Base-by-base conservation (phyloP, 2,888 invertebrate genomes). In the Oscheius sp. region DNA sequence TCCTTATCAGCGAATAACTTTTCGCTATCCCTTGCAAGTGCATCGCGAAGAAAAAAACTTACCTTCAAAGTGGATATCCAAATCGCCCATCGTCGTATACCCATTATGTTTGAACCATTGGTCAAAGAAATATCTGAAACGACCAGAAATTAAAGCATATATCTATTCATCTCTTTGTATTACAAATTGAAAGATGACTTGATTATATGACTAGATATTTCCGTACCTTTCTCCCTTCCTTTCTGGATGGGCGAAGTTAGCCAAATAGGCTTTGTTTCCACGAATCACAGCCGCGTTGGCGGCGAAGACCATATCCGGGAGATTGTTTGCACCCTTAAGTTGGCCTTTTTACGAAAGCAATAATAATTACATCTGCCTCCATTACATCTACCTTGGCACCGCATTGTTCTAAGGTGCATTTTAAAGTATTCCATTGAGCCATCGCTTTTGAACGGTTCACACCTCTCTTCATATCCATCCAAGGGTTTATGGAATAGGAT, bases 241-340 rank as follows among this genome's bases (percentile, higher is more conserved):
- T 67, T 85, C 84, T 24, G 78, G 78, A 59, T 84, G 78, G 4
- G 76, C 74, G 51, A 85, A 85, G 62, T 84, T 82, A n/a, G 85
- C 78, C 17, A 85, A 57, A 65, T 83, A 86, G 5, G 84, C 84
- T 50, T 71, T 72, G 54, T 80, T 81, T 41, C 80, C 80, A n/a
- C 78, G 73, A 20, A 85, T 73, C 17, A 83, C 79, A 17, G 82
- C 85, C 6, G 85, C 85, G 66, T 85, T 85, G 2, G 85, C 85
- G 9, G 83, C 72, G 62, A 85, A 85, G 30, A 86, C 85, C 72
- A 85, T 76, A 67, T 85, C 85, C 4, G 85, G 85, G 32, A 79
- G 80, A 51, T 78, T 72, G 59, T 78, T 78, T 20, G 83, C 82
- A 20, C 80, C 82, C 82, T 83, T 61, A 73, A 79, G 70, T 30